phyloP scores from a whole-genome alignment of 2,888 invertebrate genomes.

The Vannuccia rotundouncinata region DNA sequence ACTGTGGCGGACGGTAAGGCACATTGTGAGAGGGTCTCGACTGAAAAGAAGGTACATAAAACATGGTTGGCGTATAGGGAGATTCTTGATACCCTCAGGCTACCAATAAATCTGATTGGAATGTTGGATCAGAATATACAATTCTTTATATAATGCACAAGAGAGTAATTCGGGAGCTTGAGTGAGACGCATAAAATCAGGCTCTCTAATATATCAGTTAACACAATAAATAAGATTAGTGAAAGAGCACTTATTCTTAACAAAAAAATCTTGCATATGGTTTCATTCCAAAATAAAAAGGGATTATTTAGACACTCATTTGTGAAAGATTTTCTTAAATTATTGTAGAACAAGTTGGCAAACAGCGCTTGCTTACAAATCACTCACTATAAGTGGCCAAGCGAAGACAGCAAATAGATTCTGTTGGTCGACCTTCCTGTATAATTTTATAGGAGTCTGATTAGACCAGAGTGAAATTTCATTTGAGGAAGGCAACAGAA shows the following conservation, averaged over 20 bases:
- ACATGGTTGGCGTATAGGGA: slow-evolving; percentile 5
- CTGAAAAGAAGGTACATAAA: not conserved
- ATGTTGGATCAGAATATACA: not conserved
- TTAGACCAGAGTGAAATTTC: no score
- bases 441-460: no score
- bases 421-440: not conserved
- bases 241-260: not conserved
- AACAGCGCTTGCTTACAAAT: not conserved
- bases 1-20: not conserved
- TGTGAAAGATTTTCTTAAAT: not conserved
- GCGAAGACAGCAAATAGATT: not conserved
- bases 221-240: not conserved
- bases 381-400: not conserved
- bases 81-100: not conserved
- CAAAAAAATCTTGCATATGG: not conserved
- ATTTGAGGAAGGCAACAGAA: no score
- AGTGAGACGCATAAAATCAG: not conserved
- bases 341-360: not conserved
- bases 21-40: not conserved
- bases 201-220: not conserved
- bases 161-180: not conserved
- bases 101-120: not conserved
- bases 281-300: not conserved
- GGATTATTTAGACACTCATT: not conserved
- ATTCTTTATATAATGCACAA: not conserved